Base-by-base conservation (phyloP, 2,797 vertebrate genomes). In the Dicrostonyx torquatus region DNA sequence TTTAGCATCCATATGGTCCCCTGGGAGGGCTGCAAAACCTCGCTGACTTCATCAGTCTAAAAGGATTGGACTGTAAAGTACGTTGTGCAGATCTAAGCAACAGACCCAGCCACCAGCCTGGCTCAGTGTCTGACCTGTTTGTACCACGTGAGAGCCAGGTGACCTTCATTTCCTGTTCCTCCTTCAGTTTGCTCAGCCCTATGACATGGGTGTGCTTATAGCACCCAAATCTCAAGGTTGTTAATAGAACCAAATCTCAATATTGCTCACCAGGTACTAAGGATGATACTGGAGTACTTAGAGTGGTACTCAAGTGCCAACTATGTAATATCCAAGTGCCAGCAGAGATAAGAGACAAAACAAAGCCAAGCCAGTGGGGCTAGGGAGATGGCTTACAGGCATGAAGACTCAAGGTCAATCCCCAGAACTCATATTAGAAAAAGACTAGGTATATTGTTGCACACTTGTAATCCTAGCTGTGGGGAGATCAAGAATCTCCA, bases 111-210 rank as follows among this genome's bases (percentile, higher is more conserved):
- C 29, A 89, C 7, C 37, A 9, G 29, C 48, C n/a, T 84, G 37
- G 43, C 86, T 7, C 9, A 72, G 14, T 66, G 48, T 43, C 43
- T 48, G 55, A 60, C 37, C 55, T 34, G 0, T 82, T 80, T 85
- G 48, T 93, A 75, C 15, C 5, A 0, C 24, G 20, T 0, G 13
- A 20, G 1, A 37, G 11, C 62, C 43, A 24, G 26, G 40, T 17
- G 9, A 78, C 34, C 45, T 11, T 90, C 31, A 22, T 37, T 76
- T 89, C 53, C 53, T 20, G 5, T 40, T 70, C 40, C 18, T 70
- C 40, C 18, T 58, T 87, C 37, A 7, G 20, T 91, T 77, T 75
- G 34, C 50, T 78, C 11, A 12, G 94, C 18, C 31, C 11, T 58
- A 17, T 75, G 31, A 76, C 22, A 5, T 17, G 58, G 17, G 20